Conservation (phyloP, 1,140 invertebrate species). For the Atopsyche davidsoni region DNA sequence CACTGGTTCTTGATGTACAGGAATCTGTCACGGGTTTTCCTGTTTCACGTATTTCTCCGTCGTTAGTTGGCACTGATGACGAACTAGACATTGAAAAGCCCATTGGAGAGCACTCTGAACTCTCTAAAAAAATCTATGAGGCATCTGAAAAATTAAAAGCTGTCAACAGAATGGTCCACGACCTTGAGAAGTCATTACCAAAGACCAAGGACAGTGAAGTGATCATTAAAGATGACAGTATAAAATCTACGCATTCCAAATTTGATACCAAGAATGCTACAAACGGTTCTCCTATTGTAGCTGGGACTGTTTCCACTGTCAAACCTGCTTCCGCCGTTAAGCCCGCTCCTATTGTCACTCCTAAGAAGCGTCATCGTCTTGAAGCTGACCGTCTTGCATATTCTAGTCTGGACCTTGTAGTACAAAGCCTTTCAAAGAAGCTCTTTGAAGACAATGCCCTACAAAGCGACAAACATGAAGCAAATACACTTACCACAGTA, state of each 20-base stretch:
- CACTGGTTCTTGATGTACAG: slow-evolving; percentile 15
- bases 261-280: slow-evolving; percentile 36
- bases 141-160: slow-evolving; percentile 47
- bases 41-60: slow-evolving; percentile 28
- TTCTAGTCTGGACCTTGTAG: slow-evolving; percentile 43
- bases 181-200: slow-evolving; percentile 45
- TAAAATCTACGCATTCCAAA: slow-evolving; percentile 38
- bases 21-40: slow-evolving; percentile 13
- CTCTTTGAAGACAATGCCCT: slow-evolving; percentile 41
- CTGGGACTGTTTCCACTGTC: slow-evolving; percentile 26
- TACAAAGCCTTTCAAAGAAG: slow-evolving; percentile 46
- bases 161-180: slow-evolving; percentile 46
- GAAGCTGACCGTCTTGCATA: slow-evolving; percentile 43
- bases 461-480: slow-evolving; percentile 16
- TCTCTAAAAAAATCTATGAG: slow-evolving; percentile 48
- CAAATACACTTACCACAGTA: slow-evolving; percentile 11
- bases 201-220: slow-evolving; percentile 42
- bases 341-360: slow-evolving; percentile 45
- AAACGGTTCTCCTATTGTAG: not conserved
- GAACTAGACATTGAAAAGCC: slow-evolving; percentile 42
- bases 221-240: slow-evolving; percentile 37
- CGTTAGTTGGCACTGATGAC: slow-evolving; percentile 35
- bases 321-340: slow-evolving; percentile 15
- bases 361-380: slow-evolving; percentile 52
- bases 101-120: slow-evolving; percentile 41